phyloP scores from a whole-genome alignment of 2,113 vertebrate species.

The Xiphophorus hellerii region DNA sequence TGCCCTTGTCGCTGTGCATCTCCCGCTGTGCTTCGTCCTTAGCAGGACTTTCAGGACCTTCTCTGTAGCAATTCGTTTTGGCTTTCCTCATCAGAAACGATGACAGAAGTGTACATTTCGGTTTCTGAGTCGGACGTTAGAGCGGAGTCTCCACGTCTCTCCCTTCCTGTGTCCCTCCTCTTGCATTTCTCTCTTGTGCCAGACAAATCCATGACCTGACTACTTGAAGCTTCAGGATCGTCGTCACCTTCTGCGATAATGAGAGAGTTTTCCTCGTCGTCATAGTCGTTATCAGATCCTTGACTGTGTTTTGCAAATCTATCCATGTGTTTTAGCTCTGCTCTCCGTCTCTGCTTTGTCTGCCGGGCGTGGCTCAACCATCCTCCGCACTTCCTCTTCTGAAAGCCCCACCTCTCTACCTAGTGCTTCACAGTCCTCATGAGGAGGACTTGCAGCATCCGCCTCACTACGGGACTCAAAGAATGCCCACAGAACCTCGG shows the following conservation, averaged over 20 bases:
- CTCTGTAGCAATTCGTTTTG: conserved; percentile 71
- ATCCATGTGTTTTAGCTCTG: conserved; percentile 21
- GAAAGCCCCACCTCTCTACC: conserved; percentile 80
- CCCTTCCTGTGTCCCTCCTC: conserved; percentile 43
- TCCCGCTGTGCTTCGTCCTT: conserved; percentile 68
- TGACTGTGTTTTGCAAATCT: conserved; percentile 18
- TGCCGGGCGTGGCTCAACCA: conserved; percentile 77
- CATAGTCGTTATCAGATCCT: conserved; percentile 61
- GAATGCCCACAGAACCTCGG: conserved; percentile 82
- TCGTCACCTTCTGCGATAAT: conserved; percentile 78
- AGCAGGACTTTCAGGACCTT: conserved; percentile 66
- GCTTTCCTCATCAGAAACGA: conserved; percentile 82
- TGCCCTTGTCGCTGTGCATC: conserved; percentile 56
- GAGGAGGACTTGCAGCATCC: conserved; percentile 76
- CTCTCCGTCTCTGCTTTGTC: conserved; percentile 69
- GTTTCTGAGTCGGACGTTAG: conserved; percentile 82
- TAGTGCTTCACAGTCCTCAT: conserved; percentile 82
- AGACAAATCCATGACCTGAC: conserved; percentile 79
- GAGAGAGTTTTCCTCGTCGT: conserved; percentile 75
- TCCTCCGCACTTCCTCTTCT: conserved; percentile 76
- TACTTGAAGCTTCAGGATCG: conserved; percentile 59
- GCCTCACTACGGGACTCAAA: conserved; percentile 81
- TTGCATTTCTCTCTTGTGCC: conserved; percentile 65
- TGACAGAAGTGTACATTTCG: conserved; percentile 81
- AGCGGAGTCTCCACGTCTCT: conserved; percentile 69